Conservation (phyloP, 53 echinoderm and acorn worm genomes). For the Paelopatides confundens region DNA sequence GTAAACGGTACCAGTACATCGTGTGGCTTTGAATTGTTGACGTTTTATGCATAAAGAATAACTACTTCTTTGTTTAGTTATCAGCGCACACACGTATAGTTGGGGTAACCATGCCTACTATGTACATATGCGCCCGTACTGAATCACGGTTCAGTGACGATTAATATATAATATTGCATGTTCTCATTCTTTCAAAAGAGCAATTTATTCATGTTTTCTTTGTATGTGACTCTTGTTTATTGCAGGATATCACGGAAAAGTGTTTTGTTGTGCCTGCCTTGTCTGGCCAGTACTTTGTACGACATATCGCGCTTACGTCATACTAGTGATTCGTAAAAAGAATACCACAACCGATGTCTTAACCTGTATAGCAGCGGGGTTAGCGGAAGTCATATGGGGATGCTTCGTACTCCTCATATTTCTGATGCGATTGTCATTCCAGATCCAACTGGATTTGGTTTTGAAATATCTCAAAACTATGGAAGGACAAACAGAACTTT, state of each 20-base stretch:
- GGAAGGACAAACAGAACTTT: slow-evolving; percentile 65
- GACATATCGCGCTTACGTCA: slow-evolving; percentile 46
- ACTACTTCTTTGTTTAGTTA: too few relatives aligned
- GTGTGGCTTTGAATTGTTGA: too few relatives aligned
- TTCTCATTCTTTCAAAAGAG: too few relatives aligned
- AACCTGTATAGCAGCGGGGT: slow-evolving; percentile 27
- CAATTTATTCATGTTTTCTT: neutral
- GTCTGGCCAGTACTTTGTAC: slow-evolving; percentile 55
- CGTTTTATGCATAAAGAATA: too few relatives aligned
- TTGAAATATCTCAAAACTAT: slow-evolving; percentile 62
- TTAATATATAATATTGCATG: too few relatives aligned
- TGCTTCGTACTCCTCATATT: slow-evolving; percentile 70
- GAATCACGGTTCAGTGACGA: too few relatives aligned
- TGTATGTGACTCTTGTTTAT: neutral
- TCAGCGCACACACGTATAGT: too few relatives aligned
- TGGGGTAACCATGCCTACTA: too few relatives aligned
- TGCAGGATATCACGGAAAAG: slow-evolving; percentile 54
- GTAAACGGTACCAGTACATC: too few relatives aligned
- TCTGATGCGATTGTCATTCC: slow-evolving; percentile 70
- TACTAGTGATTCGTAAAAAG: neutral
- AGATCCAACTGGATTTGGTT: slow-evolving; percentile 69
- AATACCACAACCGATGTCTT: neutral
- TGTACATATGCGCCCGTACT: too few relatives aligned
- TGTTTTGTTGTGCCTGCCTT: slow-evolving; percentile 63
- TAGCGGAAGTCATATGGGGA: slow-evolving; percentile 60